These are phyloP conservation scores for Drosophila niveifrons DNA, from an alignment of 2,888 invertebrate species.

Conservation along the genomic window DNA sequence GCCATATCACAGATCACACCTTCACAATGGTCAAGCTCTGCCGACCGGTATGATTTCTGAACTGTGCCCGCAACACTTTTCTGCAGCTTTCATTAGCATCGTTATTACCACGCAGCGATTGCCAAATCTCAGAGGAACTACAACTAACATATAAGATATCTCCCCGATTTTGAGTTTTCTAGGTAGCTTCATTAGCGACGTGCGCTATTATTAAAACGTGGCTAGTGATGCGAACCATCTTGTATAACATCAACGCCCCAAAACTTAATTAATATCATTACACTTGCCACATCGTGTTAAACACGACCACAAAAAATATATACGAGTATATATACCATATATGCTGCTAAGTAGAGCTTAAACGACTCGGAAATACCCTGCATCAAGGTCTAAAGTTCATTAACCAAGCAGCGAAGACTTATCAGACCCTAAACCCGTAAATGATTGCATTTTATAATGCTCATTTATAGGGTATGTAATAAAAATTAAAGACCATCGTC, in stretches of 20 bases:
- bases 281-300: slow-evolving; percentile 41
- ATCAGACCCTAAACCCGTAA: not conserved
- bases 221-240: slow-evolving; percentile 22
- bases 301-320: slow-evolving; percentile 35
- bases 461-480: slow-evolving; percentile 8
- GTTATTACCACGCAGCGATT: not conserved
- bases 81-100: slow-evolving; percentile 7
- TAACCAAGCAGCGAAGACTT: not conserved
- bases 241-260: slow-evolving; percentile 52
- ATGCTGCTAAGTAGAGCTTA: not conserved
- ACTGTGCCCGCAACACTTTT: not conserved
- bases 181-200: slow-evolving; percentile 62
- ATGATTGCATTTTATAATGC: not conserved
- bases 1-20: not conserved
- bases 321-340: not conserved
- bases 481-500: slow-evolving; percentile 12
- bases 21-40: not conserved
- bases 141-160: not conserved
- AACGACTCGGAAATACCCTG: slow-evolving; percentile 12
- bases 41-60: not conserved
- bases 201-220: slow-evolving; percentile 31
- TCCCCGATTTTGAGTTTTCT: slow-evolving; percentile 5
- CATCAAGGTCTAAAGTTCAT: not conserved
- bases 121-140: not conserved
- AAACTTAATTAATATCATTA: slow-evolving; percentile 68